These are phyloP conservation scores for Neodiprion fabricii DNA, from an alignment of 1,140 invertebrate species.

Conservation along the genomic window DNA sequence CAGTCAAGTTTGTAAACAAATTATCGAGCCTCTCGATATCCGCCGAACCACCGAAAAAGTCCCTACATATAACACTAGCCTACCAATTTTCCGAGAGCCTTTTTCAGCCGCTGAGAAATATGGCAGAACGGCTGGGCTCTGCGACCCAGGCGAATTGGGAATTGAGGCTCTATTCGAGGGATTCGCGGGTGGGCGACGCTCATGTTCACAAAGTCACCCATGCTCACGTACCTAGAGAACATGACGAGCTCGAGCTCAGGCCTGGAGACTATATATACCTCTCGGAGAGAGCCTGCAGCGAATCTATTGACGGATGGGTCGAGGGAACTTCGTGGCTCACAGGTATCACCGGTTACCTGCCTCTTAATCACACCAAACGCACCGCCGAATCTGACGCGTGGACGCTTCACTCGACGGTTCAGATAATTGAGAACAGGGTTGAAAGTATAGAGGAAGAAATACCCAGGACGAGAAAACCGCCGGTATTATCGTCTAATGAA, in stretches of 20 bases:
- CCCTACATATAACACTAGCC: conserved; percentile 85
- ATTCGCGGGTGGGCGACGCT: conserved; percentile 71
- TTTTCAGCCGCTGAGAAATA: conserved; percentile 73
- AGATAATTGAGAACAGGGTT: conserved; percentile 58
- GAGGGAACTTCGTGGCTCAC: conserved; percentile 88
- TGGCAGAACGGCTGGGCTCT: conserved; percentile 76
- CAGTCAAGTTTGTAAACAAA: conserved; percentile 79
- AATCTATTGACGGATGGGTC: conserved; percentile 84
- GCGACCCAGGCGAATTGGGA: conserved; percentile 78
- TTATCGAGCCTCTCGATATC: conserved; percentile 74
- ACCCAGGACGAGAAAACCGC: conserved; percentile 46
- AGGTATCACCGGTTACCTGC: conserved; percentile 78
- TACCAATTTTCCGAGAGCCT: conserved; percentile 82
- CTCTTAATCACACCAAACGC: conserved; percentile 80
- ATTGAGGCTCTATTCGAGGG: conserved; percentile 84
- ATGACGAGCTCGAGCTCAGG: conserved; percentile 84
- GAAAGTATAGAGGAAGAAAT: conserved; percentile 43
- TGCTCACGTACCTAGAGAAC: conserved; percentile 76
- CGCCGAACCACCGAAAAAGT: conserved; percentile 78
- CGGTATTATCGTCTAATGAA: conserved; percentile 56
- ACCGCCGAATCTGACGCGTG: conserved; percentile 89
- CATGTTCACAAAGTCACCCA: conserved; percentile 84
- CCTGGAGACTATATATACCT: conserved; percentile 88
- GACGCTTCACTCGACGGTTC: conserved; percentile 80
- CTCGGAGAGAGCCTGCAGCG: conserved; percentile 73